Evolutionary conservation across 2,113 vertebrate genomes (phyloP), one percentile per base, ranked within the genome.

Genomic region (Himantopus leucocephalus): DNA sequence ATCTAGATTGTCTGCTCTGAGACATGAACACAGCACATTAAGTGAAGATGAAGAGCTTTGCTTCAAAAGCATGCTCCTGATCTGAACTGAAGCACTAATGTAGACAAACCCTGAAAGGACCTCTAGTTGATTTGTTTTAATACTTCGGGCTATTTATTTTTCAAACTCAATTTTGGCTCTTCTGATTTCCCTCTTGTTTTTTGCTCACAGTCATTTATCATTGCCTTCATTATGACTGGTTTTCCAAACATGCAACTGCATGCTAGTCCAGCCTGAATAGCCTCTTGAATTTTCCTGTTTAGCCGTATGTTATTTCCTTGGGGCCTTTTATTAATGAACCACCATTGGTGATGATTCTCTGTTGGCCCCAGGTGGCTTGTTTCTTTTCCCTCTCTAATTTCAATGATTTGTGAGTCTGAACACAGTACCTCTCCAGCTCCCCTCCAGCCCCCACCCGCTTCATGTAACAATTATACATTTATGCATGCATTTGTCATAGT

Each of bases 401-500:
- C 77, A 66, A 14, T 37, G 53, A 72, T 75, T 70, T 88, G 62
- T 64, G 52, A 67, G 47, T 14, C 66, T 68, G 90, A 75, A 47
- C 43, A 18, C 37, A 59, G 85, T 85, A 92, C 92, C 64, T 27
- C 73, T 32, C 50, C 60, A 77, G 58, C 43, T 75, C 19, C 29
- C 10, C 18, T 15, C n/a, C n/a, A 9, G 3, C 24, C n/a, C 56
- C 71, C 35, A 10, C n/a, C 6, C 24, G 13, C 45, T 82, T 85
- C 85, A 34, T 43, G 92, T 83, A 78, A 48, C 87, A 81, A 85
- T 72, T 56, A 90, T 67, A 22, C 68, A 87, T 74, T 92, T 96
- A 5, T 86, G 87, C 92, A 85, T 91, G 80, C 24, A 64, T 96
- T 82, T 94, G 88, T 82, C 96, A 82, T 64, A 53, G 93, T 2